Evolutionary conservation across 2,797 vertebrate species (phyloP).

Genomic region (Sebastes matsubarae): DNA sequence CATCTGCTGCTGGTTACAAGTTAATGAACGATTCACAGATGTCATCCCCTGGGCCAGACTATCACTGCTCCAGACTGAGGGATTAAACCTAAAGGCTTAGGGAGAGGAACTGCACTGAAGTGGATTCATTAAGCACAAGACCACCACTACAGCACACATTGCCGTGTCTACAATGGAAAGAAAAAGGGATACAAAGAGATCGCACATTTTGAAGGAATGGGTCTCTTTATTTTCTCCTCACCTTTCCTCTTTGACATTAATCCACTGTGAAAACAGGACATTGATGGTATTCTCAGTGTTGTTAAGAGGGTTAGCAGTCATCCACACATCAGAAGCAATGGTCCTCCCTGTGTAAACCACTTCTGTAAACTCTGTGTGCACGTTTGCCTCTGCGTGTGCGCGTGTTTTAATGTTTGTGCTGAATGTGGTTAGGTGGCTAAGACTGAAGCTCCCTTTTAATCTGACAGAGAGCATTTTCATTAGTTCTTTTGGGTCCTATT

Average conservation of each 20-base stretch:
- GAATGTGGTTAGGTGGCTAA: conserved; percentile 75
- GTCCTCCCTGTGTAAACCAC: conserved; percentile 78
- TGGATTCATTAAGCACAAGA: conserved; percentile 77
- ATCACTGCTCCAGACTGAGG: conserved; percentile 78
- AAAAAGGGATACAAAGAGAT: conserved; percentile 8
- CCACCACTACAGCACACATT: conserved; percentile 69
- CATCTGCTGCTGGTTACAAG: conserved; percentile 83
- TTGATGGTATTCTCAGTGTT: conserved; percentile 56
- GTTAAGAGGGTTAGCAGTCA: conserved; percentile 66
- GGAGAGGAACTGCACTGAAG: conserved; percentile 75
- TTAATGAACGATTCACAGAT: conserved; percentile 85
- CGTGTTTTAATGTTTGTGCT: conserved; percentile 69
- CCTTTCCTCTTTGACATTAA: conserved; percentile 19
- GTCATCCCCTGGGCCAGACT: conserved; percentile 81
- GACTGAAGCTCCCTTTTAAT: conserved; percentile 85
- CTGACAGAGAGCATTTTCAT: conserved; percentile 84
- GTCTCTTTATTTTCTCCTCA: conserved; percentile 15
- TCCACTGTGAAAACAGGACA: conserved; percentile 44
- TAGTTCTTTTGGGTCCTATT: conserved; percentile 85
- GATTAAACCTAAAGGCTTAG: conserved; percentile 74
- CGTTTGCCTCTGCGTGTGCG: conserved; percentile 36
- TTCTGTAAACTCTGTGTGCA: conserved; percentile 76
- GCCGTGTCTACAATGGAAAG: conserved; percentile 35
- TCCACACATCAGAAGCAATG: conserved; percentile 77
- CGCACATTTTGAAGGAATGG: not conserved